phyloP scores from a whole-genome alignment of 1,140 invertebrate species.

The Colletes gigas region DNA sequence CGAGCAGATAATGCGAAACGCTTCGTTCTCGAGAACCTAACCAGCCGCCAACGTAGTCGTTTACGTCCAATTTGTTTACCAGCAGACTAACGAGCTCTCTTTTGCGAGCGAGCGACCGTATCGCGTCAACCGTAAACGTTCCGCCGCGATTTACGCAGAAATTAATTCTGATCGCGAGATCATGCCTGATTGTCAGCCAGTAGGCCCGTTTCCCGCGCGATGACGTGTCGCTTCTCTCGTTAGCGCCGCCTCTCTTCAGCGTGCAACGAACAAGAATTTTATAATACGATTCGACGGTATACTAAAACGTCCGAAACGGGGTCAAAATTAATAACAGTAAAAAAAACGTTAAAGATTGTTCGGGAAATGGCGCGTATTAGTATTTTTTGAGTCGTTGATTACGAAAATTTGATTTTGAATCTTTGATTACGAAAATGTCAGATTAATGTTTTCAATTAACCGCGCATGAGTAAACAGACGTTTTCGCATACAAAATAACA shows the following conservation, averaged over 20 bases:
- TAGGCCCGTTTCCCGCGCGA: background rate
- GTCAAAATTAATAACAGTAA: too few relatives aligned
- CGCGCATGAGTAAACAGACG: too few relatives aligned
- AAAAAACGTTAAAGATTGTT: too few relatives aligned
- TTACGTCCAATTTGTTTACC: slow-evolving; percentile 8
- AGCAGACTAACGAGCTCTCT: background rate
- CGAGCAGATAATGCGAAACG: background rate
- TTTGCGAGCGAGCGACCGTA: background rate
- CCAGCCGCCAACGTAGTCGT: background rate
- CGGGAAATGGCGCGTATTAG: too few relatives aligned
- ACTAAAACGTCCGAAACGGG: slow-evolving; percentile 1
- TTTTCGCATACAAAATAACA: too few relatives aligned
- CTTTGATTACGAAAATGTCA: too few relatives aligned
- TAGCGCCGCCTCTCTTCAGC: background rate
- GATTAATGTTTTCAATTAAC: too few relatives aligned
- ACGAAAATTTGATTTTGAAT: too few relatives aligned
- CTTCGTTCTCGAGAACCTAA: background rate
- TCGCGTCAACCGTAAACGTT: background rate
- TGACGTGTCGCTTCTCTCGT: background rate
- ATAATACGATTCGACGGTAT: slow-evolving; percentile 12
- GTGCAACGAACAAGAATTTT: background rate
- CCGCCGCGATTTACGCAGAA: background rate
- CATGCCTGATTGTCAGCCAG: slow-evolving; percentile 1
- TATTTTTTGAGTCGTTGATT: too few relatives aligned
- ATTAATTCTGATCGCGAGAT: background rate